Conservation (phyloP, 2,888 invertebrate species). For the Lasioglossum pauxillum region DNA sequence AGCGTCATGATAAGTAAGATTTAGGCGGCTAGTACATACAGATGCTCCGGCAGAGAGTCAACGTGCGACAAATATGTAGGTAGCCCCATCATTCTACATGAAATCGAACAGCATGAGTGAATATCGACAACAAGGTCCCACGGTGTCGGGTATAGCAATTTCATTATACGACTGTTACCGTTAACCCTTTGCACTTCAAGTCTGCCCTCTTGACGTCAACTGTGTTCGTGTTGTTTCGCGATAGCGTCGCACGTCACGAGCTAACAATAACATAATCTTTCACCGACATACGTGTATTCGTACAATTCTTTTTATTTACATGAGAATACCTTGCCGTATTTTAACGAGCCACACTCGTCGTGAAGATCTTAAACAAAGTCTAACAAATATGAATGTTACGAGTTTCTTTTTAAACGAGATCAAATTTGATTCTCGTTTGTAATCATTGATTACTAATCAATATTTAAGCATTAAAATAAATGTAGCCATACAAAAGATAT, state of each 20-base stretch:
- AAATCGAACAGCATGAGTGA: slow-evolving; percentile 47
- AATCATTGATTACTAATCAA: no score
- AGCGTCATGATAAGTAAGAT: slow-evolving; percentile 60
- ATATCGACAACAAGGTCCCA: background rate
- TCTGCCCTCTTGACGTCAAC: background rate
- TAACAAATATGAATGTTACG: no score
- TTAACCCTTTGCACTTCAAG: slow-evolving; percentile 23
- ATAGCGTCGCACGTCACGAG: background rate
- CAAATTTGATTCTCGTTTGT: no score
- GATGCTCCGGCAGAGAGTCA: slow-evolving; percentile 68
- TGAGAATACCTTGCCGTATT: no score
- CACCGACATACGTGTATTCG: no score
- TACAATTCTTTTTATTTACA: no score
- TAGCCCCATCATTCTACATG: slow-evolving; percentile 58
- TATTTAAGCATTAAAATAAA: no score
- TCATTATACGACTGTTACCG: background rate
- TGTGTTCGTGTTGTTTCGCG: background rate
- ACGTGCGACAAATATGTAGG: slow-evolving; percentile 70
- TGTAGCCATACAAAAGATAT: no score
- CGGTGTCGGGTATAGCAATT: background rate
- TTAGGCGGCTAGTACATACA: slow-evolving; percentile 71
- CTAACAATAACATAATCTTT: background rate
- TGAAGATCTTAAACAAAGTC: no score
- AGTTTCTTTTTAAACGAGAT: no score
- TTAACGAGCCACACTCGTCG: no score